Percentiles rank a stretch among this genome's conserved stretches.
Conservation (phyloP, 1,140 invertebrate genomes). For the Aphis craccivora region DNA sequence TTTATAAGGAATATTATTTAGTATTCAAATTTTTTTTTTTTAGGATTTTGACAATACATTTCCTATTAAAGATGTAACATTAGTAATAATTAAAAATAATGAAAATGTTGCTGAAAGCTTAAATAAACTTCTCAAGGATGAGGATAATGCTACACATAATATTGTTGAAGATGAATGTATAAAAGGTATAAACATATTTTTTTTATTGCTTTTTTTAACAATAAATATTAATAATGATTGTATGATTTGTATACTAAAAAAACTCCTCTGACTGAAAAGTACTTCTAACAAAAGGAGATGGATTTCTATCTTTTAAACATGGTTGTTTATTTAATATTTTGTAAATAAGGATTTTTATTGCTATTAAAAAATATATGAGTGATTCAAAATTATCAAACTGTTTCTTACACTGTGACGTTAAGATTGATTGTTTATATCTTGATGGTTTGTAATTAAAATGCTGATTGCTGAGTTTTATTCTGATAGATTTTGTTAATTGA, state of each 20-base stretch:
- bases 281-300: too few relatives aligned
- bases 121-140: constrained; percentile 14
- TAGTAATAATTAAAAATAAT: constrained; percentile 10
- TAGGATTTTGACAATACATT: constrained; percentile 23
- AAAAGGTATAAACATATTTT: constrained; percentile 19
- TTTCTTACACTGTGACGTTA: too few relatives aligned
- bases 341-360: too few relatives aligned
- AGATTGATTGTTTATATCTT: too few relatives aligned
- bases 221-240: neutral
- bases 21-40: neutral
- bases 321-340: too few relatives aligned
- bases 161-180: neutral
- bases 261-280: too few relatives aligned
- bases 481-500: too few relatives aligned
- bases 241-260: neutral
- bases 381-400: too few relatives aligned
- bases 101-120: constrained; percentile 15
- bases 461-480: too few relatives aligned
- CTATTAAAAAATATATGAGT: too few relatives aligned
- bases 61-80: neutral
- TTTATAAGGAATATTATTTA: neutral
- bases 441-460: too few relatives aligned
- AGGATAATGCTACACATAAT: neutral
- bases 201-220: neutral
- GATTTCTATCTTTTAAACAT: too few relatives aligned